phyloP scores from a whole-genome alignment of 2,797 vertebrate species.

The Trachurus trachurus region DNA sequence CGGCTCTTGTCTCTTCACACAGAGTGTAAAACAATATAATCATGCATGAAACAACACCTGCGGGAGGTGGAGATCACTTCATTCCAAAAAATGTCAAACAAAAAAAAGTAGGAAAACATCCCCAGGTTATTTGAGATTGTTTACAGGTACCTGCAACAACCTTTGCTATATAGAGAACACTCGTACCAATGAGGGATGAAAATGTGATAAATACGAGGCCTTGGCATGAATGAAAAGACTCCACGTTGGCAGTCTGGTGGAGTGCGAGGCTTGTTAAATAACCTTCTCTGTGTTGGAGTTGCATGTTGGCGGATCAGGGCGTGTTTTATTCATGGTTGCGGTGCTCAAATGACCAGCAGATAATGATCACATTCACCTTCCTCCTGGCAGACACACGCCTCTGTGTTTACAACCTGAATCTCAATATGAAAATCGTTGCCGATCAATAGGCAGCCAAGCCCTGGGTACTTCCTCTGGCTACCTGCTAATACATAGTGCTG shows the following conservation, averaged over 20 bases:
- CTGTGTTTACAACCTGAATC: conserved; percentile 80
- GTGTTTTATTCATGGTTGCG: conserved; percentile 80
- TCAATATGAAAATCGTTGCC: conserved; percentile 78
- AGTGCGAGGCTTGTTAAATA: conserved; percentile 70
- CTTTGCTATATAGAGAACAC: conserved; percentile 58
- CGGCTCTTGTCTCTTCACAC: conserved; percentile 78
- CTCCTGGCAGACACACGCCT: conserved; percentile 78
- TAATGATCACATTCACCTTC: conserved; percentile 85
- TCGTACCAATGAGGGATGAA: conserved; percentile 70
- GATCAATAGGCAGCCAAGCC: conserved; percentile 71
- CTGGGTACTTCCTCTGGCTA: conserved; percentile 71
- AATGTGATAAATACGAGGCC: conserved; percentile 71
- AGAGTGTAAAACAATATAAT: conserved; percentile 84
- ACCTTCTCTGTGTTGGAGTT: conserved; percentile 68
- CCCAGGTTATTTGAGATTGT: conserved; percentile 82
- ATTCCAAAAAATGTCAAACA: conserved; percentile 75
- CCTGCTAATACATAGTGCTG: conserved; percentile 55
- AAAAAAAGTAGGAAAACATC: conserved; percentile 78
- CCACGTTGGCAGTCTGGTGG: conserved; percentile 57
- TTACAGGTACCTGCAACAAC: conserved; percentile 74
- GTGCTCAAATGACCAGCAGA: conserved; percentile 74
- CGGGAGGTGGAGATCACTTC: conserved; percentile 79
- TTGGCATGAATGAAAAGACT: conserved; percentile 68
- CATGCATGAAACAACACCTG: conserved; percentile 83
- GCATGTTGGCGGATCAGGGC: conserved; percentile 58